Evolutionary conservation across 1,140 invertebrate species (phyloP).

Genomic region (Dendrolimus punctatus): DNA sequence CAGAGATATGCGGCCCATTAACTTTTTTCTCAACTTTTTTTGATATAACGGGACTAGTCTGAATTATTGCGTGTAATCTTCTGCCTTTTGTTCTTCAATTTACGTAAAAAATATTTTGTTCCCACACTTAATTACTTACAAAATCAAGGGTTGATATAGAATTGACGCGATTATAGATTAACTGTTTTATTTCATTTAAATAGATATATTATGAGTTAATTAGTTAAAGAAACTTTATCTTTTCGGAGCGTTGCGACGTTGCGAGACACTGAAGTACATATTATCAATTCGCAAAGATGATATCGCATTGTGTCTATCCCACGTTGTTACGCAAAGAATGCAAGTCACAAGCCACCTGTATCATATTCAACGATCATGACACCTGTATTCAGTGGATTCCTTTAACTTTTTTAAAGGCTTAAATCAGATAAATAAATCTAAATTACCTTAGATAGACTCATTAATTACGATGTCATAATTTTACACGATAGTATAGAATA

Average conservation of each 20-base stretch:
- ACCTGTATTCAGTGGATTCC: too few species aligned
- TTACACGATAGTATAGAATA: too few species aligned
- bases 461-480: too few species aligned
- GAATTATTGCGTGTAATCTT: conserved; percentile 48
- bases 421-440: too few species aligned
- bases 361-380: conserved; percentile 2
- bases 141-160: background rate
- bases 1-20: conserved; percentile 50
- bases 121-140: conserved; percentile 26
- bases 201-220: too few species aligned
- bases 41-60: conserved; percentile 42
- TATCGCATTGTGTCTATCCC: conserved; percentile 12
- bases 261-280: too few species aligned
- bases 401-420: too few species aligned
- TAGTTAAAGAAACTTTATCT: too few species aligned
- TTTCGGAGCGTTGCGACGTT: too few species aligned
- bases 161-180: too few species aligned
- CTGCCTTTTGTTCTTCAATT: conserved; percentile 23
- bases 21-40: conserved; percentile 39
- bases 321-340: conserved; percentile 44
- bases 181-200: too few species aligned
- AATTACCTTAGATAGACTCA: too few species aligned
- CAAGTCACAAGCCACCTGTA: conserved; percentile 60
- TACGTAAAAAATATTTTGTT: conserved; percentile 24
- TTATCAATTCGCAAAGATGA: background rate